Evolutionary conservation across 2,113 vertebrate genomes (phyloP).

Genomic region (Cynoglossus semilaevis): DNA sequence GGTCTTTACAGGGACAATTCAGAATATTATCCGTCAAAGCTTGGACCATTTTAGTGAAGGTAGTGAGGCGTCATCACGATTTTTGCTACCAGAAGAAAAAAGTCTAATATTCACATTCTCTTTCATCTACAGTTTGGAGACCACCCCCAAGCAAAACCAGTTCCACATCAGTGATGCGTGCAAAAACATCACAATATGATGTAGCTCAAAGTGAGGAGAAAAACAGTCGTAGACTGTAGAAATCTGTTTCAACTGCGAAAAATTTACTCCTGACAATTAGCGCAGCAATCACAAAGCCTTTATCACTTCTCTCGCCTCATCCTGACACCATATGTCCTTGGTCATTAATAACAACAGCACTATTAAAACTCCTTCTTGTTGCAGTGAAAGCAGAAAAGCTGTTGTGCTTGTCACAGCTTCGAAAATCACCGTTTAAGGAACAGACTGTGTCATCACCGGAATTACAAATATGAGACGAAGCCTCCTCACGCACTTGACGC

Average conservation of each 20-base stretch:
- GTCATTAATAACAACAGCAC: constrained; percentile 89
- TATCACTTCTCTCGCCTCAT: constrained; percentile 73
- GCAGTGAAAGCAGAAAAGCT: constrained; percentile 75
- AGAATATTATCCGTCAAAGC: no score
- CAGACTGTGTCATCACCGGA: constrained; percentile 72
- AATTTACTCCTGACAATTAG: constrained; percentile 84
- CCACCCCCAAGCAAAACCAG: neutral
- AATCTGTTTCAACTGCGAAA: constrained; percentile 69
- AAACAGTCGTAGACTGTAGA: constrained; percentile 31
- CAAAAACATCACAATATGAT: constrained; percentile 6
- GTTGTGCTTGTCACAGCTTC: constrained; percentile 78
- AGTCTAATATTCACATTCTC: no score
- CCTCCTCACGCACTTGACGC: constrained; percentile 37
- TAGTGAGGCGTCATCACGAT: no score
- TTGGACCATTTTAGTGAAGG: no score
- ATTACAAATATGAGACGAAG: constrained; percentile 41
- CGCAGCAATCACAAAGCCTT: constrained; percentile 83
- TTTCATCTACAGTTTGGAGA: neutral
- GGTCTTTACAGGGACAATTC: no score
- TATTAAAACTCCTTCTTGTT: constrained; percentile 83
- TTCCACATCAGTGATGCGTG: constrained; percentile 4
- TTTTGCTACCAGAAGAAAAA: no score
- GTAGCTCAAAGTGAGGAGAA: neutral
- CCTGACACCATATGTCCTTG: constrained; percentile 66
- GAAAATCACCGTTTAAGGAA: constrained; percentile 74